Base-by-base conservation (phyloP, 1,140 invertebrate genomes). In the Hylaeus anthracinus region DNA sequence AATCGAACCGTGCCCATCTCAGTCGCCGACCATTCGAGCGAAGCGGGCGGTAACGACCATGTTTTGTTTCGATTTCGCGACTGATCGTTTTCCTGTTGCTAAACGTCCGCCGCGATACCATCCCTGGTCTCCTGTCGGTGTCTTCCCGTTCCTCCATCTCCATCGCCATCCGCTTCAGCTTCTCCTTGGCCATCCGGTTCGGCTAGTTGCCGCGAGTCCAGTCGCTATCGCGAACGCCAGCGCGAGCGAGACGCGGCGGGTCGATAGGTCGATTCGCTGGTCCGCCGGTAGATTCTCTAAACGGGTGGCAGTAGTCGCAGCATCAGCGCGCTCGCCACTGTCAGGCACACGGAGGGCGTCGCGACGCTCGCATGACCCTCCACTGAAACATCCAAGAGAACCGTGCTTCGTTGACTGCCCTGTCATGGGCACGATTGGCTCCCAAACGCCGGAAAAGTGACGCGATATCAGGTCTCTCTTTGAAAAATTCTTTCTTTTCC, bases 321-420 rank as follows among this genome's bases (percentile, higher is more conserved):
- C 48, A 90, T 73, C 15, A 92, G 65, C 45, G 91, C 75, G 51
- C 80, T 79, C 37, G 73, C 77, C 69, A 88, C 39, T 48, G 91
- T 61, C 75, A 93, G 41, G 43, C 83, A 84, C 55, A 88, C 63
- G 55, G 89, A 90, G 9, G 91, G 88, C 3, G 86, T 82, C 48
- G 84, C 73, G 51, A 88, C 41, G 76, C 77, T 91, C 26, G 89
- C 91, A 72, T 88, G 84, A 72, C 92, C 92, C 89, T 90, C 90
- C 86, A 93, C 92, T 93, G 92, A 45, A 92, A 93, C 88, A 90
- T 15, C 14, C 26, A 55, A 63, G 5, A 64, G 67, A 65, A 53
- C 8, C 2, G 6, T 26, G 45, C 10, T 14, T 67, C 43, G 53
- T 66, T 37, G n/a, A 51, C 26, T n/a, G 43, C 4, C 6, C 0